Base-by-base conservation (phyloP, 2,888 invertebrate species). In the Trichogramma dendrolimi region DNA sequence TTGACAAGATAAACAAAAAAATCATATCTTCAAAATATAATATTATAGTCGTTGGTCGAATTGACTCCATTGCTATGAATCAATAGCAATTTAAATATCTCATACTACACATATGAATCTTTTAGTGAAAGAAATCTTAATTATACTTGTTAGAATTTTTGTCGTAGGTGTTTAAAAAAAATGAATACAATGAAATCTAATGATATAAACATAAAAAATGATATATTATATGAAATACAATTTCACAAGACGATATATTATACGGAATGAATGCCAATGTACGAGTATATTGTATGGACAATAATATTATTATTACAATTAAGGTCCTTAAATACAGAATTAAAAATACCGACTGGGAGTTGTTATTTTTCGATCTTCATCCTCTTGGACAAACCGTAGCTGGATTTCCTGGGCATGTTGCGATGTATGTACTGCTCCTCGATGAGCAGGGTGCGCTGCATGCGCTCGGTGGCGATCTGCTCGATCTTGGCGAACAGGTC, bases 231-330 rank as follows among this genome's bases (percentile, higher is more conserved):
- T 27, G 27, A 27, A 27, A 27, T 27, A 27, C 27, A 27, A 27
- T 27, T 27, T 27, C 54, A 57, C 43, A 51, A 58, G 51, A 68
- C 66, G 68, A 66, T 69, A 69, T 60, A 62, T 70, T 68, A 67
- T 62, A 61, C 42, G 67, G 70, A 70, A 73, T 65, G 68, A 71
- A 72, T 71, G 70, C 69, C 70, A 73, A 72, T 72, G 71, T 72
- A 72, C 69, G 68, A 72, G 69, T 68, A 73, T 73, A 74, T 72
- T 77, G 71, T 76, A 76, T 75, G 73, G 78, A 78, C 78, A 78
- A 78, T 78, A 77, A 78, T 77, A 75, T 72, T 78, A 75, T 72
- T 72, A 71, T 71, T 27, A 27, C 27, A 27, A 27, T 76, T 77
- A 77, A 75, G 76, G 67, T 71, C 71, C 73, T 72, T 69, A 73